These are phyloP conservation scores for Torymus tubicola DNA, from an alignment of 2,888 invertebrate species.

Conservation along the genomic window DNA sequence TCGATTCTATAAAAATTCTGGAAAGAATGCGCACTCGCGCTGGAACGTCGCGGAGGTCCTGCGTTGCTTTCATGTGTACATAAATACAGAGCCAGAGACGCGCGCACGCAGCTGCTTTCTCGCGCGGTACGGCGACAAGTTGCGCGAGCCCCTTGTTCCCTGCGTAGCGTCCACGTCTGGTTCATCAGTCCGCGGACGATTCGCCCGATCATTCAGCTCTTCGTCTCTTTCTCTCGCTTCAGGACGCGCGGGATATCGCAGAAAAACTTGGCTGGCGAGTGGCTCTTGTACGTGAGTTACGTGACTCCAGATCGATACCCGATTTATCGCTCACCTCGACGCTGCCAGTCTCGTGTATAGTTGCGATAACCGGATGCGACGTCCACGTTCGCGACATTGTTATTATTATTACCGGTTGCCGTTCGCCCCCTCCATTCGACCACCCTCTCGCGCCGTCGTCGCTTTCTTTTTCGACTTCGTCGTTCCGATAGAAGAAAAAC, in stretches of 20 bases:
- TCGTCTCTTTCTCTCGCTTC: constrained; percentile 17
- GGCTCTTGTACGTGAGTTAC: constrained; percentile 71
- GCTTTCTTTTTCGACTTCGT: background rate
- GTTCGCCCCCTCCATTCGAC: background rate
- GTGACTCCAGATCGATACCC: constrained; percentile 68
- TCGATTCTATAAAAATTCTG: constrained; percentile 30
- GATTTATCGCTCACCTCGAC: constrained; percentile 66
- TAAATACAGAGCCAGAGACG: too few species aligned
- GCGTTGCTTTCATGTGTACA: too few species aligned
- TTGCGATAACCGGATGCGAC: constrained; percentile 61
- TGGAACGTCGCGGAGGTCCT: background rate
- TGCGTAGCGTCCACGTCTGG: too few species aligned
- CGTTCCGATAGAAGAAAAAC: background rate
- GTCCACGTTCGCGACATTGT: constrained; percentile 48
- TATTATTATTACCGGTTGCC: constrained; percentile 42
- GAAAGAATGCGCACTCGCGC: constrained; percentile 12
- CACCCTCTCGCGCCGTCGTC: background rate
- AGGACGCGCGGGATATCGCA: background rate
- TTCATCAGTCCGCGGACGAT: constrained; percentile 15
- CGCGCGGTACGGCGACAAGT: too few species aligned
- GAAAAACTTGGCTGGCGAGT: constrained; percentile 64
- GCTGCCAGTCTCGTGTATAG: constrained; percentile 45
- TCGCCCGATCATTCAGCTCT: constrained; percentile 3
- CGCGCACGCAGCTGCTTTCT: too few species aligned
- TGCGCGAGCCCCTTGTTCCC: too few species aligned